Evolutionary conservation across 2,888 invertebrate genomes (phyloP).

Genomic region (Dromius quadrimaculatus): DNA sequence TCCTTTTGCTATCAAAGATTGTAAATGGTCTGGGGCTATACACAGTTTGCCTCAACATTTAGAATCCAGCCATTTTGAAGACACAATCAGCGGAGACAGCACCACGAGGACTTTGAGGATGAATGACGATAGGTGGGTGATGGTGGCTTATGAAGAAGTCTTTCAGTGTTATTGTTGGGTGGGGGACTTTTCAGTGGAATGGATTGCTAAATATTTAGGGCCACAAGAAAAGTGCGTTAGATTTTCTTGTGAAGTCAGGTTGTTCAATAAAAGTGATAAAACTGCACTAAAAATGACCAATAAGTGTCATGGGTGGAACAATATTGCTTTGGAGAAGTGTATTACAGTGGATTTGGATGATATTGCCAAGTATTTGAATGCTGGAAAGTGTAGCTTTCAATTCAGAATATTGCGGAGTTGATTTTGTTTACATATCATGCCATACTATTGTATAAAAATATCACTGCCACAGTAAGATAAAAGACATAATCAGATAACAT

Average conservation of each 20-base stretch:
- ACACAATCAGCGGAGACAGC: not conserved
- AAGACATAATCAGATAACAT: too few relatives aligned
- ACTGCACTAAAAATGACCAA: conserved; percentile 1
- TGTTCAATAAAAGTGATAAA: conserved; percentile 3
- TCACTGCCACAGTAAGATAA: too few relatives aligned
- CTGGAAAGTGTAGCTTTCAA: conserved; percentile 4
- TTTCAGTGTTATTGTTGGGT: conserved; percentile 38
- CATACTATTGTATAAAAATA: too few relatives aligned
- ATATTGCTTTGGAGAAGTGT: conserved; percentile 31
- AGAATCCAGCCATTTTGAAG: conserved; percentile 5
- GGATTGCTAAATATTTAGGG: conserved; percentile 40
- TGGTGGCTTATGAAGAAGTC: conserved; percentile 24
- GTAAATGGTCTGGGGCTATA: conserved; percentile 32
- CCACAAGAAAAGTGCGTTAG: conserved; percentile 9
- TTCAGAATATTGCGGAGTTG: conserved; percentile 9
- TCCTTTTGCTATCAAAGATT: conserved; percentile 22
- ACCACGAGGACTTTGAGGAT: not conserved
- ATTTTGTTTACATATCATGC: too few relatives aligned
- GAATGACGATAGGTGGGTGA: conserved; percentile 30
- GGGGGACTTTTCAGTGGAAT: conserved; percentile 18
- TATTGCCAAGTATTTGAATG: conserved; percentile 17
- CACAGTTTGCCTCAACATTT: conserved; percentile 10
- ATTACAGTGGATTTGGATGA: conserved; percentile 4
- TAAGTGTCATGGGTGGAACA: conserved; percentile 40
- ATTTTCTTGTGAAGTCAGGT: conserved; percentile 31